Evolutionary conservation across 2,797 vertebrate genomes (phyloP).

Genomic region (Erpetoichthys calabaricus): DNA sequence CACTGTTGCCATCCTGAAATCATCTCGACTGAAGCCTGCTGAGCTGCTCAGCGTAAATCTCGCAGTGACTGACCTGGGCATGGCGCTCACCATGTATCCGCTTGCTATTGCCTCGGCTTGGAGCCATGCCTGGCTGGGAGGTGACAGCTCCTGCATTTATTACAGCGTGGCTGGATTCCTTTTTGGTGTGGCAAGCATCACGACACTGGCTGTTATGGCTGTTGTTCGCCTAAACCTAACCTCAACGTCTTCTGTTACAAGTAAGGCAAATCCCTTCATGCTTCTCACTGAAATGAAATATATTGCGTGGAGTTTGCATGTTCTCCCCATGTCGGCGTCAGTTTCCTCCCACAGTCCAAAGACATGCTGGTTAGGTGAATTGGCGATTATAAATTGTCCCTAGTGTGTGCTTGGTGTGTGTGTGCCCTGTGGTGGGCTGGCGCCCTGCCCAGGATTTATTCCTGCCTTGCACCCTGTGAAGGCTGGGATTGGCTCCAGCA

Average conservation of each 20-base stretch:
- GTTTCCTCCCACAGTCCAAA: no score
- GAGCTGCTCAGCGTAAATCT: constrained; percentile 42
- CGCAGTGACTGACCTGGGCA: constrained; percentile 39
- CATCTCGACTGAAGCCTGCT: constrained; percentile 29
- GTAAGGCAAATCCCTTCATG: background rate
- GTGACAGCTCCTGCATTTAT: constrained; percentile 31
- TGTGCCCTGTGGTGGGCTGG: no score
- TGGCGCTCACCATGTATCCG: constrained; percentile 44
- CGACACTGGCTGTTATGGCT: constrained; percentile 37
- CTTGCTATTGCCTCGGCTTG: constrained; percentile 36
- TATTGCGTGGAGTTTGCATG: no score
- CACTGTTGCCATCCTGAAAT: constrained; percentile 17
- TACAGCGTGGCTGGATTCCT: constrained; percentile 46
- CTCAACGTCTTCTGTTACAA: background rate
- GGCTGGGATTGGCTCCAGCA: no score
- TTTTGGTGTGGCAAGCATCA: constrained; percentile 40
- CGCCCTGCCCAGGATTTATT: no score
- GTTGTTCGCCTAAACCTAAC: constrained; percentile 26
- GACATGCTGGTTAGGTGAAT: no score
- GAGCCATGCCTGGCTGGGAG: constrained; percentile 38
- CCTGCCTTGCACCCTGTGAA: no score
- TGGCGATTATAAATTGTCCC: no score
- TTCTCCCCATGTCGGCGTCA: no score
- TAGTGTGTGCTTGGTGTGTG: no score
- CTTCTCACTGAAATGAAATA: no score